Percentiles rank a stretch among this genome's conserved stretches.
phyloP scores from a whole-genome alignment of 2,797 vertebrate genomes.

The Manis pentadactyla region DNA sequence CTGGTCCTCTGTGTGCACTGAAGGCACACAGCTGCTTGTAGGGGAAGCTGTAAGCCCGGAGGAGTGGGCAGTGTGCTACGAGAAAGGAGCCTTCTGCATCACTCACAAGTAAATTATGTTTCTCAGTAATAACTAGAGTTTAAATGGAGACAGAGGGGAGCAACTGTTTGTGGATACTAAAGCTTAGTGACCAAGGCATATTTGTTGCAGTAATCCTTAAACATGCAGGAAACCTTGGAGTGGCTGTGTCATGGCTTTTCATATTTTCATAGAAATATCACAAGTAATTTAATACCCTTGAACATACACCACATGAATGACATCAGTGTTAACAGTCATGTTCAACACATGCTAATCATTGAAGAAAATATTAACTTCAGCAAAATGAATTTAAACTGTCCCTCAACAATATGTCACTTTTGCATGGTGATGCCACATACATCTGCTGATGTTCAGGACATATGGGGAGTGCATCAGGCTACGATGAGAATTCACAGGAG shows the following conservation, averaged over 20 bases:
- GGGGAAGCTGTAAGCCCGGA: background rate
- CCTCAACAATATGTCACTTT: background rate
- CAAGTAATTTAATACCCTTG: background rate
- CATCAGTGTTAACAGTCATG: background rate
- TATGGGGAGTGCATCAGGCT: background rate
- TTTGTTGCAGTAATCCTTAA: background rate
- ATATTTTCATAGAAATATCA: background rate
- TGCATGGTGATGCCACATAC: background rate
- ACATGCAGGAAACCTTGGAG: background rate
- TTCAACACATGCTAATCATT: background rate
- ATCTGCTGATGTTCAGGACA: background rate
- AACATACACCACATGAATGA: background rate
- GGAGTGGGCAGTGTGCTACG: too few relatives aligned
- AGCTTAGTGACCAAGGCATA: background rate
- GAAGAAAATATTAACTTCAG: background rate
- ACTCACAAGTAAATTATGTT: background rate
- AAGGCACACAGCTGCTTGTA: too few relatives aligned
- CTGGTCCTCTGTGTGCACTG: accelerated
- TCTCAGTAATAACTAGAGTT: background rate
- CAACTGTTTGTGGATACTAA: background rate
- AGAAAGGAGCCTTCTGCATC: background rate
- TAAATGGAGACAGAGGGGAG: background rate
- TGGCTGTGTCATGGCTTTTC: background rate
- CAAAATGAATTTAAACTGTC: background rate
- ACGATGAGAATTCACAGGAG: background rate